Conservation (phyloP, 2,797 vertebrate species). For the Phrynocephalus vlangalii region DNA sequence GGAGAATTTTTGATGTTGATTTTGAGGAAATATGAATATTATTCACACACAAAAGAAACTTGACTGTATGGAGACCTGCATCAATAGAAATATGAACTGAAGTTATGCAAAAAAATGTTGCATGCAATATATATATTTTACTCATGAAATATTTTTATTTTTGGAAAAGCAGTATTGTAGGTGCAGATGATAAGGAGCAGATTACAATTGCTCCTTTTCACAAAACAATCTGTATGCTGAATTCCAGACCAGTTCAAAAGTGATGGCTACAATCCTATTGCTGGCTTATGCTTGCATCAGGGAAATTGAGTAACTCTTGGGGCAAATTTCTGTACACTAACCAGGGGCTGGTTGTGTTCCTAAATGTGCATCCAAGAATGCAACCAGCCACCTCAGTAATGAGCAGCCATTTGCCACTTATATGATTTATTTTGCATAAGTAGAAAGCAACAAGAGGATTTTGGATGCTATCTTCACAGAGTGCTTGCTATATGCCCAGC, state of each 20-base stretch:
- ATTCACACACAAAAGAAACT: not conserved
- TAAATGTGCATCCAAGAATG: too few species aligned
- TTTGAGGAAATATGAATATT: too few species aligned
- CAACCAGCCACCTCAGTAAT: too few species aligned
- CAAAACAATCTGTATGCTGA: not conserved
- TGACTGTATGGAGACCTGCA: constrained; percentile 61
- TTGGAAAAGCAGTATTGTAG: not conserved
- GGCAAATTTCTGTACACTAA: too few species aligned
- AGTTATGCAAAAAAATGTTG: not conserved
- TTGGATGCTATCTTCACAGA: not conserved
- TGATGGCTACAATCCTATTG: not conserved
- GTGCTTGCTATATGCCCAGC: not conserved
- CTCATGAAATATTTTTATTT: constrained; percentile 2
- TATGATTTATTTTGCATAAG: too few species aligned
- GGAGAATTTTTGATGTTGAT: too few species aligned
- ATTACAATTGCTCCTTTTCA: too few species aligned
- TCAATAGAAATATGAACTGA: constrained; percentile 51
- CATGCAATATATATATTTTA: not conserved
- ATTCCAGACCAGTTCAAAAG: not conserved
- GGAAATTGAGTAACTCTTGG: too few species aligned
- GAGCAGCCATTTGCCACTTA: too few species aligned
- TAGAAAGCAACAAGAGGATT: too few species aligned
- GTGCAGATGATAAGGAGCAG: not conserved
- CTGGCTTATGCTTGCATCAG: too few species aligned
- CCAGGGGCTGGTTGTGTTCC: too few species aligned